Base-by-base conservation (phyloP, 2,113 vertebrate species). In the Burhinus oedicnemus region DNA sequence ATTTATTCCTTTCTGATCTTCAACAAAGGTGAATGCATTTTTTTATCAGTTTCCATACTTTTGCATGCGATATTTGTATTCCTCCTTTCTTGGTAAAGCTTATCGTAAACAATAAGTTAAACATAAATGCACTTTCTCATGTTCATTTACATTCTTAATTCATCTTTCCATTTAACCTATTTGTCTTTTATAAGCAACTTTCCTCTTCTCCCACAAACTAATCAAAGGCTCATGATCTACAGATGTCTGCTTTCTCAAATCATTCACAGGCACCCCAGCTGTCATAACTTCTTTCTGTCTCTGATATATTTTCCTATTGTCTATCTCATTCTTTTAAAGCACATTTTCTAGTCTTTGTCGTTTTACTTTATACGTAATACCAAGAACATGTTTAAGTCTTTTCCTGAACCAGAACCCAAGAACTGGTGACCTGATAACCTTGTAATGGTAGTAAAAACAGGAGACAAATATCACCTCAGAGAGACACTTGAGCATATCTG, bases 381-480 rank as follows among this genome's bases (percentile, higher is more conserved):
- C 51, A 83, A 82, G 61, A 92, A 70, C 34, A 47, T 2, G 7
- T 51, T 89, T 52, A 77, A 96, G 55, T 52, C 72, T 90, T 81
- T 95, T 96, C 94, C 96, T 95, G 94, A 90, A 30, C n/a, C 52
- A 42, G 8, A 81, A 69, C 89, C 87, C 87, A 85, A 82, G 54
- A 83, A 36, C 12, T 26, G 49, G 66, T 93, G 89, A 91, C 54
- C 91, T 74, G 87, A 87, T 85, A 95, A 93, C 72, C 79, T 69
- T 71, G 45, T 6, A 52, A 60, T 0, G 5, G 75, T 62, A 91
- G 62, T 80, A 86, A 95, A 97, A 97, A 91, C 93, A 93, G 75
- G 84, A 95, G 84, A 85, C 78, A 93, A 95, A 79, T 69, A 77
- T 47, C 91, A 89, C 93, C 91, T 97, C 91, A 83, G 86, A 96